These are phyloP conservation scores for Ptychobarbus kaznakovi DNA, from an alignment of 2,797 vertebrate species.

Conservation along the genomic window DNA sequence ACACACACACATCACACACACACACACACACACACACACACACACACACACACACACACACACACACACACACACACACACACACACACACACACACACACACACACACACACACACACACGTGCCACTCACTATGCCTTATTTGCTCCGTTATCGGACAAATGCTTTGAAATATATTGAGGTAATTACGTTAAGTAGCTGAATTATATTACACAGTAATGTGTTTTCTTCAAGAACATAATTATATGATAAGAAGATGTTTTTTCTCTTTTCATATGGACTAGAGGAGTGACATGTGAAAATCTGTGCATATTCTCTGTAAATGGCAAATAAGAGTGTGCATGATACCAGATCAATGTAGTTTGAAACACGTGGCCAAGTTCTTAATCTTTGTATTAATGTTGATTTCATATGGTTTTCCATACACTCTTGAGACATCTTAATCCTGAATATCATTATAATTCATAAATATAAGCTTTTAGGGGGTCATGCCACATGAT, in stretches of 20 bases:
- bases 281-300: not conserved
- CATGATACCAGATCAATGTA: not conserved
- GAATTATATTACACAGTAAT: slow-evolving; percentile 41
- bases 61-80: no score
- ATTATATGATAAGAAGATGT: slow-evolving; percentile 45
- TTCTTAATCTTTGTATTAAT: not conserved
- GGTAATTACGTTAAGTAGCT: slow-evolving; percentile 35
- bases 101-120: slow-evolving; percentile 41
- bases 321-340: not conserved
- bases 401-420: not conserved
- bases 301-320: not conserved
- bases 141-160: not conserved
- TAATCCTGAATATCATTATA: not conserved
- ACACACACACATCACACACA: not conserved
- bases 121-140: not conserved
- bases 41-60: no score
- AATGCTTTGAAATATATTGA: slow-evolving; percentile 47
- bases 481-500: not conserved
- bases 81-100: not conserved
- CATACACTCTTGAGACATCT: no score
- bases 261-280: slow-evolving; percentile 4
- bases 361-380: not conserved
- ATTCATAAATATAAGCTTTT: not conserved
- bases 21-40: no score
- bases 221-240: slow-evolving; percentile 43